A percentile compares a stretch with the other conserved stretches of the same genome.
These are phyloP conservation scores for Pipra filicauda DNA, from an alignment of 2,113 vertebrate genomes.

Conservation along the genomic window DNA sequence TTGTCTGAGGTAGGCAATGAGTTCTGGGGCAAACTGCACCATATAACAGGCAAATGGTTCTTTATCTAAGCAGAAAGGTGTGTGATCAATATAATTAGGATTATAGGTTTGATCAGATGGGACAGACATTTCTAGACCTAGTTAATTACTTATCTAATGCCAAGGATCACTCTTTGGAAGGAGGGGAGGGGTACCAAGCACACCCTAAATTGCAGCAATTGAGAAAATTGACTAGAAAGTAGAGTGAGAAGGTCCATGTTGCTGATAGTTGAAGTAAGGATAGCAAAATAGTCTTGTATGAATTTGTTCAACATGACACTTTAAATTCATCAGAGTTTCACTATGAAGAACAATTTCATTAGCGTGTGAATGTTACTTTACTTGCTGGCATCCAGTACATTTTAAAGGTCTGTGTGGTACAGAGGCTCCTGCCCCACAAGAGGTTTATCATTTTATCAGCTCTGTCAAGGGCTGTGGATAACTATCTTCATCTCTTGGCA, in stretches of 20 bases:
- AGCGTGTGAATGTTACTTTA: neutral
- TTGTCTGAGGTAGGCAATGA: neutral
- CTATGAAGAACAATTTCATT: neutral
- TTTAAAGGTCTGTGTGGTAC: neutral
- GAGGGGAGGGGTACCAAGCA: neutral
- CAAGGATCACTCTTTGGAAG: neutral
- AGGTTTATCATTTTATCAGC: neutral
- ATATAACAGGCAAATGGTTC: neutral
- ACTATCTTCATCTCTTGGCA: neutral
- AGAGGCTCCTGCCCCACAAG: neutral
- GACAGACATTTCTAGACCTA: neutral
- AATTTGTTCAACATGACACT: neutral
- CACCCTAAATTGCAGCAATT: neutral
- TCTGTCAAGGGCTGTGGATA: neutral
- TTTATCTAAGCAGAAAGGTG: neutral
- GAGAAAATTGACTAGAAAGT: neutral
- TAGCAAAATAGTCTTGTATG: neutral
- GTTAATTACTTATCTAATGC: neutral
- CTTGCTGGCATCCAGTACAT: rapidly evolving
- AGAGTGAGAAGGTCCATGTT: neutral
- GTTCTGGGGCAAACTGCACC: neutral
- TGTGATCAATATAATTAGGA: neutral
- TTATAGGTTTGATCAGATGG: neutral
- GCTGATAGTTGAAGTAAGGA: neutral
- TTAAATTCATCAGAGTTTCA: neutral